Conservation (phyloP, 2,888 invertebrate genomes). For the Euspilapteryx auroguttella region DNA sequence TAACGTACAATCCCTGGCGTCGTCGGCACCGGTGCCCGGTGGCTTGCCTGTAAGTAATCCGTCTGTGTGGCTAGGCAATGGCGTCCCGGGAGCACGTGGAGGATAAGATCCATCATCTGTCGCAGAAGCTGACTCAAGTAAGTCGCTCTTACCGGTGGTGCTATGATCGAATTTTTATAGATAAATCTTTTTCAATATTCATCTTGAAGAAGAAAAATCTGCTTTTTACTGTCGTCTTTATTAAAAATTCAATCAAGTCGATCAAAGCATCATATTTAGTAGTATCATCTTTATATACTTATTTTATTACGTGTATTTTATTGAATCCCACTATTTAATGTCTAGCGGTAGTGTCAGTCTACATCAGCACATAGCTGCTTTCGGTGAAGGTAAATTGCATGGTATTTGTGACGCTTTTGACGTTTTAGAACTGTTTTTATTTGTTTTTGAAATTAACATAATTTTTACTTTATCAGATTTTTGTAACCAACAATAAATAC, state of each 20-base stretch:
- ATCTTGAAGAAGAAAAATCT: too few species aligned
- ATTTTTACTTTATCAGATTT: constrained; percentile 8
- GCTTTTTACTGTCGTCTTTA: too few species aligned
- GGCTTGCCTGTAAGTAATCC: constrained; percentile 43
- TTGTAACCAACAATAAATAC: too few species aligned
- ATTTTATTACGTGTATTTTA: too few species aligned
- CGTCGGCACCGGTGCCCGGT: too few species aligned
- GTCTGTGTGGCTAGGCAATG: constrained; percentile 66
- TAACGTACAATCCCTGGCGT: too few species aligned
- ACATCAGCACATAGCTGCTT: constrained; percentile 34
- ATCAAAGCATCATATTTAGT: too few species aligned
- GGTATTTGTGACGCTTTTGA: constrained; percentile 31
- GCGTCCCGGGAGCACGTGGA: constrained; percentile 72
- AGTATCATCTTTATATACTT: not conserved
- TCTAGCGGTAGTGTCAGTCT: constrained; percentile 25
- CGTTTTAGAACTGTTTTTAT: constrained; percentile 19
- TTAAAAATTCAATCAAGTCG: too few species aligned
- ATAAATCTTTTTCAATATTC: too few species aligned
- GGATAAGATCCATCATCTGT: constrained; percentile 73
- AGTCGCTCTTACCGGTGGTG: constrained; percentile 36
- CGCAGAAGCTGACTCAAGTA: constrained; percentile 74
- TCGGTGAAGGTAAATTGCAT: constrained; percentile 56
- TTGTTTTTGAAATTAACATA: constrained; percentile 10
- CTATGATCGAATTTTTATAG: constrained; percentile 15
- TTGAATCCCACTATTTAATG: too few species aligned